These are phyloP conservation scores for Labeo rohita DNA, from an alignment of 2,113 vertebrate genomes.

Conservation along the genomic window DNA sequence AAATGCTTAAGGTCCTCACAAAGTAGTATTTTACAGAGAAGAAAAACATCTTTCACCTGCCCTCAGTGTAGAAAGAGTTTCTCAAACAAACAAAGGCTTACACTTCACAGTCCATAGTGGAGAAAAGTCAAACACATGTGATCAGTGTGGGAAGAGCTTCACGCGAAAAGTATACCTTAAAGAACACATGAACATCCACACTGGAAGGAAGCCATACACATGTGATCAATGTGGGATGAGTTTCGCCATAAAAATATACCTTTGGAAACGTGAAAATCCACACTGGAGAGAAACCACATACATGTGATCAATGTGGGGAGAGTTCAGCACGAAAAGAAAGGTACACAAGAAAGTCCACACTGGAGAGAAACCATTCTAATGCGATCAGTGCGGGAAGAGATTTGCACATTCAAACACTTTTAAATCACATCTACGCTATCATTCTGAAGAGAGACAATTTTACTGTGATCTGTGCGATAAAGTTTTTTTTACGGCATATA, in stretches of 20 bases:
- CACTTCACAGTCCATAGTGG: too few relatives aligned
- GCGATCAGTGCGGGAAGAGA: not conserved
- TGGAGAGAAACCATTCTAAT: not conserved
- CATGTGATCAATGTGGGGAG: not conserved
- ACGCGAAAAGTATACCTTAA: rapidly evolving
- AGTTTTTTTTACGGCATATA: not conserved
- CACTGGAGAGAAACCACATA: not conserved
- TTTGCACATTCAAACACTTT: not conserved
- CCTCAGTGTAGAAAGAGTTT: too few relatives aligned
- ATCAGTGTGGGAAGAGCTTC: not conserved
- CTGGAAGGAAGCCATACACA: not conserved
- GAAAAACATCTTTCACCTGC: too few relatives aligned
- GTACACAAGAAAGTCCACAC: not conserved
- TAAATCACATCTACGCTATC: not conserved
- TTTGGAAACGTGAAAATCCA: not conserved
- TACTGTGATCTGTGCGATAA: not conserved
- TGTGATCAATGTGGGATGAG: not conserved
- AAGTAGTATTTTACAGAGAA: too few relatives aligned
- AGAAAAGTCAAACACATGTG: not conserved
- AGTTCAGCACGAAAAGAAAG: too few relatives aligned
- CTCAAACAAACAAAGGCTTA: too few relatives aligned
- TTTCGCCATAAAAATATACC: rapidly evolving
- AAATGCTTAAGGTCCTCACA: too few relatives aligned
- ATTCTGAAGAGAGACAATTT: not conserved
- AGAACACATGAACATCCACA: not conserved